These are phyloP conservation scores for Dysmachus trigonus DNA, from an alignment of 2,888 invertebrate species.

Conservation along the genomic window DNA sequence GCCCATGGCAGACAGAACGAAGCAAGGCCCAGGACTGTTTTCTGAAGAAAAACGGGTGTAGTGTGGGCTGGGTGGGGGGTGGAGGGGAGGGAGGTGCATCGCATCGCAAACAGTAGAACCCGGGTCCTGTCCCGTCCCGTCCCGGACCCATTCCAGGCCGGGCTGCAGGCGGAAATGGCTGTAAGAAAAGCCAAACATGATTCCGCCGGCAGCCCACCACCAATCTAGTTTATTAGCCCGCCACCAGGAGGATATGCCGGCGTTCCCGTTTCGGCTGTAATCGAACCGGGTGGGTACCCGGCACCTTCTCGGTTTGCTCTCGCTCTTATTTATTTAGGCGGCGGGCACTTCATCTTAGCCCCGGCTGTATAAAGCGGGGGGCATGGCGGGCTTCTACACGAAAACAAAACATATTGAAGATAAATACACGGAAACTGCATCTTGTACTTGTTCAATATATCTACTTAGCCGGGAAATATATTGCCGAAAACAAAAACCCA, in stretches of 20 bases:
- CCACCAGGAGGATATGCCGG: not conserved
- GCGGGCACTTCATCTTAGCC: constrained; percentile 33
- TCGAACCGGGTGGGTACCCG: constrained; percentile 27
- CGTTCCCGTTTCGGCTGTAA: constrained; percentile 32
- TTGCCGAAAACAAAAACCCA: constrained; percentile 47
- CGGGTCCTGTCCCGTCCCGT: too few relatives aligned
- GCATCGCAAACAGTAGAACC: not conserved
- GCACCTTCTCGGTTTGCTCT: constrained; percentile 32
- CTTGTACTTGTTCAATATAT: constrained; percentile 51
- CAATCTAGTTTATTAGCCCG: constrained; percentile 34
- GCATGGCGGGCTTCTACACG: not conserved
- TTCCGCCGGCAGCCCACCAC: constrained; percentile 30
- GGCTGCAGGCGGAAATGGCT: not conserved
- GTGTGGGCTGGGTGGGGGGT: not conserved
- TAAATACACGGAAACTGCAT: constrained; percentile 49
- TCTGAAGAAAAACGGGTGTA: not conserved
- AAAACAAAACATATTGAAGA: constrained; percentile 47
- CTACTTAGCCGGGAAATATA: constrained; percentile 50
- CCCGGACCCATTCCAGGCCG: too few relatives aligned
- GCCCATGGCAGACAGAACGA: not conserved
- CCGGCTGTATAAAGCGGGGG: not conserved
- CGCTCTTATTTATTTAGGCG: constrained; percentile 17
- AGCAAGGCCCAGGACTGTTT: not conserved
- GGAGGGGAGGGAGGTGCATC: not conserved
- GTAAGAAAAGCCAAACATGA: constrained; percentile 40